These are phyloP conservation scores for Synanthedon vespiformis DNA, from an alignment of 2,888 invertebrate species.

Conservation along the genomic window DNA sequence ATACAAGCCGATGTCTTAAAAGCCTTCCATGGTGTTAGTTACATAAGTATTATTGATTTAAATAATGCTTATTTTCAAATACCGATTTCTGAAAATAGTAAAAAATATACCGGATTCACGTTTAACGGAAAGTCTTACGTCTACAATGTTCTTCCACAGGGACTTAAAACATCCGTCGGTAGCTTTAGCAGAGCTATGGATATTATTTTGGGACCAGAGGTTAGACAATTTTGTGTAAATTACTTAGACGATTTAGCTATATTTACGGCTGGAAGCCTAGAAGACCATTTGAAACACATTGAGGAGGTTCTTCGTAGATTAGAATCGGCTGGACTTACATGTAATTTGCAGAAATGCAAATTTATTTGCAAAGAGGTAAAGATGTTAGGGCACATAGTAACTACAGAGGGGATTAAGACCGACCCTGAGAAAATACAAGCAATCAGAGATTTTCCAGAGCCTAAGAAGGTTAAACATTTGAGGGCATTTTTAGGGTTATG, in stretches of 20 bases:
- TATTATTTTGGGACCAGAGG: slow-evolving; percentile 8
- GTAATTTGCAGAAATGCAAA: slow-evolving; percentile 6
- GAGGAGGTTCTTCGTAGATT: slow-evolving; percentile 4
- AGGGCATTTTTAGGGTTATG: slow-evolving; percentile 14
- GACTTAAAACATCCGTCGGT: slow-evolving; percentile 12
- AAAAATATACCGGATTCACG: slow-evolving; percentile 8
- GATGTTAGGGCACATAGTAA: background rate
- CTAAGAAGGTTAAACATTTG: slow-evolving; percentile 11
- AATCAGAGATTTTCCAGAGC: slow-evolving; percentile 10
- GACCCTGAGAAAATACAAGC: background rate
- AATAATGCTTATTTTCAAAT: slow-evolving; percentile 13
- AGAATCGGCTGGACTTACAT: slow-evolving; percentile 6
- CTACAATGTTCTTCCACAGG: slow-evolving; percentile 12
- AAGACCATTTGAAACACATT: no score
- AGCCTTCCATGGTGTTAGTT: slow-evolving; percentile 7
- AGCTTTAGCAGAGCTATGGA: slow-evolving; percentile 18
- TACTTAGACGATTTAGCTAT: no score
- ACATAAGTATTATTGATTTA: slow-evolving; percentile 8
- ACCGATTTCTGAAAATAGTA: slow-evolving; percentile 4
- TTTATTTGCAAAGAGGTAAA: slow-evolving; percentile 8
- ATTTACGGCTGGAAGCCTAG: no score
- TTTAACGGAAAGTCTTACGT: slow-evolving; percentile 8
- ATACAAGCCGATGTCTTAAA: slow-evolving; percentile 2
- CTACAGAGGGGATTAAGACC: background rate
- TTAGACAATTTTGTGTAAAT: no score